Base-by-base conservation (phyloP, 2,113 vertebrate genomes). In the Murina feae region DNA sequence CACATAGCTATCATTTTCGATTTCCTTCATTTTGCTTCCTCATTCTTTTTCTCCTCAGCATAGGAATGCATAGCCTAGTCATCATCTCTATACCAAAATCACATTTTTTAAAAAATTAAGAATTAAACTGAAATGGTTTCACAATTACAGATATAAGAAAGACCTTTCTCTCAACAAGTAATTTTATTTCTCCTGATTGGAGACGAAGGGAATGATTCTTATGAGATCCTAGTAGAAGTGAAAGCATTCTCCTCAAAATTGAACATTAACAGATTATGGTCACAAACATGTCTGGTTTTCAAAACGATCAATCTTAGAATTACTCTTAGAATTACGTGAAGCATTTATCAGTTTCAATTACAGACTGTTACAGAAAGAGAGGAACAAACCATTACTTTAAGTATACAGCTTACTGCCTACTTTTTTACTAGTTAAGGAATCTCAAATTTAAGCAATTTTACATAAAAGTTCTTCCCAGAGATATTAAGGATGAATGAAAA, bases 11-110 rank as follows among this genome's bases (percentile, higher is more conserved):
- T 89, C 17, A 65, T 68, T 81, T 93, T 75, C 82, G 51, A n/a
- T 89, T 86, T 89, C 63, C 23, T 82, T 42, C 78, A 12, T 65
- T 79, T 78, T 82, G 63, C 30, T 74, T 91, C 49, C 47, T 88
- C 32, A 35, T 69, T 81, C 37, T 79, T 42, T 85, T 89, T 71
- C 51, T 53, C 30, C 42, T 79, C 23, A 76, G 35, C 68, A 60
- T 1, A 78, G 68, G 86, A 89, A 20, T 69, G 9, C 35, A 88
- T 1, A 47, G 32, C 2, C 35, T 65, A 55, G 58, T 25, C 44
- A 94, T 44, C 60, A 86, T 76, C 80, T 78, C 53, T 91, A 51
- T 68, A 58, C 32, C 65, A 89, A 89, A 91, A 81, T n/a, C 72
- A 58, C 13, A 12, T 86, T 79, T 51, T 35, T 4, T 4, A 30